Percentiles rank a stretch among this genome's conserved stretches.
Conservation (phyloP, 2,113 vertebrate species). For the Chlamydotis undulata region DNA sequence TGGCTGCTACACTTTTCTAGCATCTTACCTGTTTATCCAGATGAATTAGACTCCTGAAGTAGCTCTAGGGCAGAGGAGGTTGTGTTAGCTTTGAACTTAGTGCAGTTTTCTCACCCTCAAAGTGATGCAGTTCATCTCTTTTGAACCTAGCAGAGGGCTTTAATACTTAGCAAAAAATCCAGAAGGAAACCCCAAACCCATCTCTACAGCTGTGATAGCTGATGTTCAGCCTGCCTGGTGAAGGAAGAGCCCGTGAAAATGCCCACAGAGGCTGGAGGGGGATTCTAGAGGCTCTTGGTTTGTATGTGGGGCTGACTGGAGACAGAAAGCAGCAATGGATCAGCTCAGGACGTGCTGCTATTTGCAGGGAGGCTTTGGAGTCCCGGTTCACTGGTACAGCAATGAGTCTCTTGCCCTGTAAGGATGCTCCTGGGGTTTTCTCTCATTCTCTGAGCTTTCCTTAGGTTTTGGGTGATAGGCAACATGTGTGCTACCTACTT, state of each 20-base stretch:
- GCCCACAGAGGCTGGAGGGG: background rate
- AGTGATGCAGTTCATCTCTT: background rate
- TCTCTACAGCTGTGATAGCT: background rate
- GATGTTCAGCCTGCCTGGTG: background rate
- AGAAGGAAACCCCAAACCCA: background rate
- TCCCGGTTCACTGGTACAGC: background rate
- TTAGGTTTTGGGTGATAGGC: background rate
- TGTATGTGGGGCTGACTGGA: background rate
- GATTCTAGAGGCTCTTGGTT: background rate
- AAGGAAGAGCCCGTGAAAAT: background rate
- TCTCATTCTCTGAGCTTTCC: background rate
- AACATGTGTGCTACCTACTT: background rate
- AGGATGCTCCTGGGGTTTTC: background rate
- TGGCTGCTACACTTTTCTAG: background rate
- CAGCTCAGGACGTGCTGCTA: background rate
- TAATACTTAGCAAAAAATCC: background rate
- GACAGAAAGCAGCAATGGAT: background rate
- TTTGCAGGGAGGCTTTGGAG: background rate
- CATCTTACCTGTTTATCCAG: background rate
- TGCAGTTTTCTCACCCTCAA: background rate
- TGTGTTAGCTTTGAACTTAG: background rate
- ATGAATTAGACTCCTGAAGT: background rate
- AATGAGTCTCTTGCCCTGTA: background rate
- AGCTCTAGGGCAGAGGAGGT: background rate
- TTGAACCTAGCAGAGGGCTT: background rate